These are phyloP conservation scores for Tinea semifulvella DNA, from an alignment of 2,888 invertebrate genomes.

Conservation along the genomic window DNA sequence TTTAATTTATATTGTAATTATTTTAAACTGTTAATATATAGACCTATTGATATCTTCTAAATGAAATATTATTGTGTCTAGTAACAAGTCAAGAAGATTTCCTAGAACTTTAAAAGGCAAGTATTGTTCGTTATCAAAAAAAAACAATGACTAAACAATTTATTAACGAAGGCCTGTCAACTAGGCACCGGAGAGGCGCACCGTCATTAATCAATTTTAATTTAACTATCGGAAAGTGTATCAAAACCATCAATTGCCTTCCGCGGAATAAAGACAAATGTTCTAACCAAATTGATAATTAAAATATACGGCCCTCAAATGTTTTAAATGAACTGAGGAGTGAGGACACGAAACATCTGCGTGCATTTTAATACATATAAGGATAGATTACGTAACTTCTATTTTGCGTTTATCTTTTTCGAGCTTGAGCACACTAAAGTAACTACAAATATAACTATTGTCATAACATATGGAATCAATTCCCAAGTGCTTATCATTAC, in stretches of 20 bases:
- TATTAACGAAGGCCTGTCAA: neutral
- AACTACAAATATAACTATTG: no score
- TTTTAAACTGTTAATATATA: no score
- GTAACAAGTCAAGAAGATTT: no score
- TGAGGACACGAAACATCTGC: conserved; percentile 2
- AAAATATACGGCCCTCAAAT: neutral
- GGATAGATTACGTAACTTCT: conserved; percentile 2
- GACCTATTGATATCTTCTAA: no score
- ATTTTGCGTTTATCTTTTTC: no score
- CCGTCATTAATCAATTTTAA: neutral
- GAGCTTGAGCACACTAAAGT: no score
- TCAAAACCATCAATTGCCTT: neutral
- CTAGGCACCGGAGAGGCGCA: neutral
- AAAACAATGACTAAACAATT: conserved; percentile 1
- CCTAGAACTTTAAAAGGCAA: no score
- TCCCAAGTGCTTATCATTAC: no score
- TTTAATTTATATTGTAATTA: no score
- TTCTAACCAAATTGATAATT: conserved; percentile 3
- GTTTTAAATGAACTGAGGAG: neutral
- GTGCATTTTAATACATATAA: neutral
- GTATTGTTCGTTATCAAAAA: no score
- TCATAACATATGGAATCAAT: no score
- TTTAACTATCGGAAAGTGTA: neutral
- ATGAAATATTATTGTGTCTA: no score
- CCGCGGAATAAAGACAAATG: conserved; percentile 7